Conservation (phyloP, 2,797 vertebrate genomes). For the Molothrus ater region DNA sequence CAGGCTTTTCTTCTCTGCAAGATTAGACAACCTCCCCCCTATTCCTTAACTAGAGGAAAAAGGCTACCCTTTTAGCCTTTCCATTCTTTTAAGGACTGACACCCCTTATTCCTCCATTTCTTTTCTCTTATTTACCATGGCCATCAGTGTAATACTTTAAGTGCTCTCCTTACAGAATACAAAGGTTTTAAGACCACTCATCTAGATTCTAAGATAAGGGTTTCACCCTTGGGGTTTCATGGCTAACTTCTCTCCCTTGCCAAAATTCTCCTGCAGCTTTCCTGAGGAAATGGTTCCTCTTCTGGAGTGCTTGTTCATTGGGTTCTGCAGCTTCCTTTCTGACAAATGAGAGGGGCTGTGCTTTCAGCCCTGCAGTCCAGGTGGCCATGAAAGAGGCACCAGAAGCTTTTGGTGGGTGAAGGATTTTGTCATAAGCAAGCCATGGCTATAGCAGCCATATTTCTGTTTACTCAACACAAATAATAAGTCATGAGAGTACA, state of each 20-base stretch:
- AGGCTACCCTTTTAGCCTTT: neutral
- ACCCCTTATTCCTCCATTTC: neutral
- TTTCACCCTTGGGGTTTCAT: neutral
- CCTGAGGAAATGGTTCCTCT: neutral
- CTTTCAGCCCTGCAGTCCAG: neutral
- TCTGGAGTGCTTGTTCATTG: neutral
- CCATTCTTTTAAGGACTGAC: neutral
- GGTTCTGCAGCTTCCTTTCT: neutral
- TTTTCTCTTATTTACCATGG: neutral
- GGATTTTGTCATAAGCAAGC: neutral
- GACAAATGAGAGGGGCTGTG: neutral
- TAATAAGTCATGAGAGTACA: neutral
- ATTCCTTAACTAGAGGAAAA: neutral
- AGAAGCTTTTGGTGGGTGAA: neutral
- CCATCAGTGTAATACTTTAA: neutral
- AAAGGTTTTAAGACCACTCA: neutral
- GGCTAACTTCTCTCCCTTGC: neutral
- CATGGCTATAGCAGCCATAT: neutral
- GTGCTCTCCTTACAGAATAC: neutral
- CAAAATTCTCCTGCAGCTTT: neutral
- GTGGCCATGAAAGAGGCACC: neutral
- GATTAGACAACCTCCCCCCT: neutral
- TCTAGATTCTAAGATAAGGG: neutral
- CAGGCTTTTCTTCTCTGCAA: slow-evolving; percentile 26
- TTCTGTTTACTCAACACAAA: neutral